Conservation (phyloP, 2,797 vertebrate species). For the Oreochromis grahami region DNA sequence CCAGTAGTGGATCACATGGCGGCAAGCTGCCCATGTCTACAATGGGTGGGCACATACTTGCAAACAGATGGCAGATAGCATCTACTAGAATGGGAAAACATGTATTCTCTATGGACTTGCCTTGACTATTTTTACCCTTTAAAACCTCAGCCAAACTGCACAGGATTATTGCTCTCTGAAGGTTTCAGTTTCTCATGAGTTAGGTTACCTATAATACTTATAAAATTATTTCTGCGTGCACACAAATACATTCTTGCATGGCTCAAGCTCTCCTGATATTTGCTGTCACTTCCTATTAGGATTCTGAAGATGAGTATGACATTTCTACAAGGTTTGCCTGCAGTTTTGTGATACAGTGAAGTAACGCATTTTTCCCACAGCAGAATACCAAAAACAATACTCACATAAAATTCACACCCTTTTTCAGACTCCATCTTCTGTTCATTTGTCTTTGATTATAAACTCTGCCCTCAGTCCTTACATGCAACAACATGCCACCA, state of each 20-base stretch:
- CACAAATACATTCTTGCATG: background rate
- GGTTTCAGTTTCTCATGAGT: conserved; percentile 3
- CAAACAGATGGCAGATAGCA: conserved; percentile 67
- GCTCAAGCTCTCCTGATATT: background rate
- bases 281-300: background rate
- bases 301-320: background rate
- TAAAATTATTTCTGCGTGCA: conserved; percentile 9
- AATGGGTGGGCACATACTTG: conserved; percentile 71
- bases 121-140: conserved; percentile 70
- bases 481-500: conserved; percentile 25
- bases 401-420: background rate
- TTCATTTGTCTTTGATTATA: background rate
- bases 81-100: conserved; percentile 60
- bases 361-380: background rate
- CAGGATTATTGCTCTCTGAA: conserved; percentile 35
- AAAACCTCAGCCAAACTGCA: conserved; percentile 15
- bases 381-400: background rate
- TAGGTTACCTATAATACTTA: conserved; percentile 24
- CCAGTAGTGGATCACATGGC: conserved; percentile 71
- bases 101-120: conserved; percentile 55
- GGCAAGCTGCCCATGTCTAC: conserved; percentile 51
- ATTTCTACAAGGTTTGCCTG: background rate
- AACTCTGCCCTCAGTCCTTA: background rate
- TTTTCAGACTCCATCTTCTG: background rate
- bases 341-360: background rate